Base-by-base conservation (phyloP, 2,113 vertebrate genomes). In the Naja naja region DNA sequence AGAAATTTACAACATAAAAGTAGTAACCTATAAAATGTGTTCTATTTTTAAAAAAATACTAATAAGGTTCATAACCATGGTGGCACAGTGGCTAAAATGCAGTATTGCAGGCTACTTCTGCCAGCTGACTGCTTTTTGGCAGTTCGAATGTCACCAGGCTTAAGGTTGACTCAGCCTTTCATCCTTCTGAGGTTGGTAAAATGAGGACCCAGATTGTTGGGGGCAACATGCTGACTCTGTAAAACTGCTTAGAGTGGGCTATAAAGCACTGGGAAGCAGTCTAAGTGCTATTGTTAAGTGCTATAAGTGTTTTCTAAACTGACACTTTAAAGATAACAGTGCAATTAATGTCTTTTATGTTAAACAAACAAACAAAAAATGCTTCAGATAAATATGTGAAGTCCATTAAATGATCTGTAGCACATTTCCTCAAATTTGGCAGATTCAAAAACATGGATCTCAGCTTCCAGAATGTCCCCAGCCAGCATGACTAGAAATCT, bases 311-410 rank as follows among this genome's bases (percentile, higher is more conserved):
- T 87, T 60, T 64, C 88, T 58, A 93, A 93, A 53, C 11, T n/a
- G 88, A 34, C 1, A 0, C 0, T 25, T 30, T 58, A 16, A 49
- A 27, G 0, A 0, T 3, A 69, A 23, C 4, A 16, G 25, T 30
- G 16, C 39, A 58, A 58, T 47, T 16, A 58, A n/a, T 22, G 6
- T 20, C 5, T 20, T 81, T 39, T 81, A 39, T 81, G 34, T 39
- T 81, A 81, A 81, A 81, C 7, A 39, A 81, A 81, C 14, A 18
- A 74, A 81, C 58, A 64, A 64, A 30, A 18, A 34, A 81, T 1
- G 2, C n/a, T 69, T 69, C 12, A 69, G 64, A 69, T 69, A n/a
- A 39, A 39, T 20, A 81, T 81, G 18, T 81, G 34, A 81, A 81
- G 12, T n/a, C 16, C 16, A 69, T 43, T 81, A 81, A 39, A 81